phyloP scores from a whole-genome alignment of 2,113 vertebrate species.

The Gasterosteus aculeatus region DNA sequence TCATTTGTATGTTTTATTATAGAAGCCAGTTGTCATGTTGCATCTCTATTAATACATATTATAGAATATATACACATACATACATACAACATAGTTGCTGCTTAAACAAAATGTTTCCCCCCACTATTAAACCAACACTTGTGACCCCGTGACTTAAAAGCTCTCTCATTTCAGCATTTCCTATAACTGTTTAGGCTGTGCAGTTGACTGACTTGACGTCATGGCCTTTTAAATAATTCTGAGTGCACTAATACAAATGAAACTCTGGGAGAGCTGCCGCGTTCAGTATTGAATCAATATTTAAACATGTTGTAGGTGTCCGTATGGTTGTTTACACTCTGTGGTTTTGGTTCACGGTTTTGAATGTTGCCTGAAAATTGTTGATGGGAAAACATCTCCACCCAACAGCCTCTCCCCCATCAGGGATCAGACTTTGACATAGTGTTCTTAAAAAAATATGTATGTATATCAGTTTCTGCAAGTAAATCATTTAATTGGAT shows the following conservation, averaged over 20 bases:
- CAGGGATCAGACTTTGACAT: not conserved
- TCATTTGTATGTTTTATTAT: constrained; percentile 7
- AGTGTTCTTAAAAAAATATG: not conserved
- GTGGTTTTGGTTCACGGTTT: not conserved
- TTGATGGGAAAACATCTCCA: constrained; percentile 4
- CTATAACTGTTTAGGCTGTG: not conserved
- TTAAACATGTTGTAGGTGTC: not conserved
- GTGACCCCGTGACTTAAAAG: not conserved
- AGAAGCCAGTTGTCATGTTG: not conserved
- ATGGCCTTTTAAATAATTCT: not conserved
- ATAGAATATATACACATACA: no score
- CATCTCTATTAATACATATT: not conserved
- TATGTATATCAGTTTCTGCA: not conserved
- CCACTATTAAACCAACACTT: not conserved
- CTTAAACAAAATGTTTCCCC: not conserved
- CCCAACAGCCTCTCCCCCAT: not conserved
- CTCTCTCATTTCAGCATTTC: not conserved
- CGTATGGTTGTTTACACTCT: not conserved
- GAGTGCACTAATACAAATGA: not conserved
- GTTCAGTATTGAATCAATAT: constrained; percentile 2
- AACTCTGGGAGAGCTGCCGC: not conserved
- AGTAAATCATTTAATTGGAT: constrained; percentile 4
- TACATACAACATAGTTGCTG: no score
- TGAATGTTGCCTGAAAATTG: not conserved
- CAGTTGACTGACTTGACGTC: not conserved